A percentile compares a stretch with the other conserved stretches of the same genome.
Conservation (phyloP, 2,888 invertebrate genomes). For the Drosophila gaucha region DNA sequence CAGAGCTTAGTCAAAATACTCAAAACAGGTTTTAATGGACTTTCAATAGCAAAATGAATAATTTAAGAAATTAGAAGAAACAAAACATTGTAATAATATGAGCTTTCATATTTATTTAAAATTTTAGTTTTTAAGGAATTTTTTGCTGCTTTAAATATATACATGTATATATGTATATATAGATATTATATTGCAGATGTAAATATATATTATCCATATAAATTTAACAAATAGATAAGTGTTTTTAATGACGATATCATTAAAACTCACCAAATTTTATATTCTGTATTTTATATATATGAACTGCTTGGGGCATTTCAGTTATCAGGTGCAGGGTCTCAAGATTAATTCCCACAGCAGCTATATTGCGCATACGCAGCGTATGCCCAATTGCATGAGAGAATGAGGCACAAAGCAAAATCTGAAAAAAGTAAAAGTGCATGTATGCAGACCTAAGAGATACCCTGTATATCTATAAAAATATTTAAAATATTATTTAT, state of each 20-base stretch:
- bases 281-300: too few relatives aligned
- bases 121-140: too few relatives aligned
- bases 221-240: neutral
- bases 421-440: neutral
- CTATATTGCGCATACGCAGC: constrained; percentile 55
- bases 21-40: too few relatives aligned
- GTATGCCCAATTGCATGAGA: constrained; percentile 33
- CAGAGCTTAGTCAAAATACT: too few relatives aligned
- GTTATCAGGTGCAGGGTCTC: constrained; percentile 32
- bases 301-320: constrained; percentile 18
- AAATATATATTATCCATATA: neutral
- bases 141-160: neutral
- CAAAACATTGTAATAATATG: too few relatives aligned
- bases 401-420: constrained; percentile 20
- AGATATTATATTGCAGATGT: too few relatives aligned
- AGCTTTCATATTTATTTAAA: too few relatives aligned
- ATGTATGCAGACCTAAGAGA: neutral
- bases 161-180: neutral
- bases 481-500: too few relatives aligned
- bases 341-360: constrained; percentile 34
- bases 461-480: neutral
- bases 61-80: too few relatives aligned
- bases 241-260: neutral
- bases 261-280: neutral
- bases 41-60: too few relatives aligned